phyloP scores from a whole-genome alignment of 2,113 vertebrate species.

The Panurus biarmicus region DNA sequence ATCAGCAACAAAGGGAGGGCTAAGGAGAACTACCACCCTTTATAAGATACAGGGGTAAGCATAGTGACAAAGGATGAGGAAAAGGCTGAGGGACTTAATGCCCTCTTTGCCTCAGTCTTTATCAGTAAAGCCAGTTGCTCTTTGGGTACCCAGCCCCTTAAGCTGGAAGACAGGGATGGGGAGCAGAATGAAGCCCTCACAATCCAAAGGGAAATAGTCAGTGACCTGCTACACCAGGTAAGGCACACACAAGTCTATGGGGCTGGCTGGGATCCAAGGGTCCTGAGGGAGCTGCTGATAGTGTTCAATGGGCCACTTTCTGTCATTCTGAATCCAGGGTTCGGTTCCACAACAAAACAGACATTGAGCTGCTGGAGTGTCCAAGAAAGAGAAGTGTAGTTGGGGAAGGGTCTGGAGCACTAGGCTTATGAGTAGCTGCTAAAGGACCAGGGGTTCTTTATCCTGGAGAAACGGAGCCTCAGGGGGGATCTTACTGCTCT shows the following conservation, averaged over 20 bases:
- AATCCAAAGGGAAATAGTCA: neutral
- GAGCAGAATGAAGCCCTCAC: neutral
- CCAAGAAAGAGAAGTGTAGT: neutral
- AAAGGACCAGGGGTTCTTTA: neutral
- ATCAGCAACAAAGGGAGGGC: neutral
- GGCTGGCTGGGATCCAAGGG: neutral
- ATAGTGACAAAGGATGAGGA: neutral
- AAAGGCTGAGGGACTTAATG: neutral
- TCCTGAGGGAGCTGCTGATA: neutral
- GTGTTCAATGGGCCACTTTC: neutral
- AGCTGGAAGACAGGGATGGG: neutral
- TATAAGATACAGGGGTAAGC: neutral
- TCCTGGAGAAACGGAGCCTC: neutral
- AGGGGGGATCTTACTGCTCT: accelerated
- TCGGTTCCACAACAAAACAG: neutral
- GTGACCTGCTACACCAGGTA: neutral
- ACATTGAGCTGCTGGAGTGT: neutral
- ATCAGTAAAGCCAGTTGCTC: neutral
- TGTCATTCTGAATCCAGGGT: accelerated
- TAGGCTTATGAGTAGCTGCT: neutral
- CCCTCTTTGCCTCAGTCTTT: neutral
- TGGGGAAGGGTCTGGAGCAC: neutral
- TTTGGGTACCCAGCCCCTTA: neutral
- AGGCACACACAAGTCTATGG: neutral
- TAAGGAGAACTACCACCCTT: neutral